These are phyloP conservation scores for Drosophila ironensis DNA, from an alignment of 1,140 invertebrate species.

Conservation along the genomic window DNA sequence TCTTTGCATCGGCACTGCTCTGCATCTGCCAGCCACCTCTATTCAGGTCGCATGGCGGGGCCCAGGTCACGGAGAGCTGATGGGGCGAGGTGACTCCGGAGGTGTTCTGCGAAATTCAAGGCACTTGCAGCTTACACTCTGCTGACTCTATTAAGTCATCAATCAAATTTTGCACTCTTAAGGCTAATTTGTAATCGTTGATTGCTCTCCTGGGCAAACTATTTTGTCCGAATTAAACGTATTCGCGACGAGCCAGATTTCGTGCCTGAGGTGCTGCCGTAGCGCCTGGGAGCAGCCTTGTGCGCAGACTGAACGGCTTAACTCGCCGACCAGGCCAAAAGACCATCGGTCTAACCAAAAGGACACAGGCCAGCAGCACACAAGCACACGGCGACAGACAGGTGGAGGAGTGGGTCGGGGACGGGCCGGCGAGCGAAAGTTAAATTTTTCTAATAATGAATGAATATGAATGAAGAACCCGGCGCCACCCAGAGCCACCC, in stretches of 20 bases:
- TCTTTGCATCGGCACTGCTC: slow-evolving; percentile 59
- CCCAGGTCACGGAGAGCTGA: slow-evolving; percentile 81
- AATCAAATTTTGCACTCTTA: background rate
- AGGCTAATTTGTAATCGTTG: background rate
- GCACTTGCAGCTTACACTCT: background rate
- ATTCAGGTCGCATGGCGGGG: slow-evolving; percentile 70
- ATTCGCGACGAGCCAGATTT: slow-evolving; percentile 3
- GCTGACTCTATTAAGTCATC: no score
- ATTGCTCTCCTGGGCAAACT: background rate
- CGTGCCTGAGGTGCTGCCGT: slow-evolving; percentile 29
- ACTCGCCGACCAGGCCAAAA: slow-evolving; percentile 50
- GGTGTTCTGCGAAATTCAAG: slow-evolving; percentile 53
- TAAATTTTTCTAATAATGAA: slow-evolving; percentile 81
- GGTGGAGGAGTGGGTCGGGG: no score
- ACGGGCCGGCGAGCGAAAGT: slow-evolving; percentile 40
- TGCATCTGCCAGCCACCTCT: slow-evolving; percentile 68
- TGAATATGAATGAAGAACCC: slow-evolving; percentile 74
- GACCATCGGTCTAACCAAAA: slow-evolving; percentile 43
- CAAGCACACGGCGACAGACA: slow-evolving; percentile 15
- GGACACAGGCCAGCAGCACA: slow-evolving; percentile 44
- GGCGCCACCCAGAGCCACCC: slow-evolving; percentile 9
- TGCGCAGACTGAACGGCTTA: slow-evolving; percentile 74
- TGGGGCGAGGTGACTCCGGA: slow-evolving; percentile 75
- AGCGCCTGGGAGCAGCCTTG: slow-evolving; percentile 70
- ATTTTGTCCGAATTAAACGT: slow-evolving; percentile 1